Evolutionary conservation across 1,140 invertebrate species (phyloP).

Genomic region (Cardiocondyla obscurior): DNA sequence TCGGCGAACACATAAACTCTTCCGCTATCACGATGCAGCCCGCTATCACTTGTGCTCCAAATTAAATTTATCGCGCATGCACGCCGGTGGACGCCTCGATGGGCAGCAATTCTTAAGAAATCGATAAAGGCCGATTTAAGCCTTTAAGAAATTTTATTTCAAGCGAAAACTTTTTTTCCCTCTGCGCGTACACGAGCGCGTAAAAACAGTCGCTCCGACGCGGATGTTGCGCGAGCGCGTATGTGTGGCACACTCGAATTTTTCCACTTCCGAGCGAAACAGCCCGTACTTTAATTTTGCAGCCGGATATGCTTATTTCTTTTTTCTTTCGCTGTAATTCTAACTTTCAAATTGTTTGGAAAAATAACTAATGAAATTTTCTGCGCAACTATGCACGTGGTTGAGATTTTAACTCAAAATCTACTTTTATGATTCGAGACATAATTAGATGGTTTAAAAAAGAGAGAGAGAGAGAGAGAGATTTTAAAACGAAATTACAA

Average conservation of each 20-base stretch:
- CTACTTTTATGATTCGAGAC: not conserved
- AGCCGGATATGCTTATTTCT: not conserved
- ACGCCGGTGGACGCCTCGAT: constrained; percentile 25
- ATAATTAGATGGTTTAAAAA: not conserved
- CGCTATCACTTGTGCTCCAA: constrained; percentile 21
- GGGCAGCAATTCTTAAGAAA: not conserved
- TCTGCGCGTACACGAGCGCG: not conserved
- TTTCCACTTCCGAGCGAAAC: not conserved
- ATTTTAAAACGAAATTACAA: not conserved
- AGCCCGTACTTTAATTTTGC: constrained; percentile 9
- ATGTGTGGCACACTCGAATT: not conserved
- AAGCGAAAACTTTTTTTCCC: constrained; percentile 7
- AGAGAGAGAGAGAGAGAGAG: no score
- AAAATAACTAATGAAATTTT: constrained; percentile 37
- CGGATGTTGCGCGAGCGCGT: not conserved
- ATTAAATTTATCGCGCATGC: constrained; percentile 36
- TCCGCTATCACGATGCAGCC: constrained; percentile 15
- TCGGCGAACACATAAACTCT: constrained; percentile 54
- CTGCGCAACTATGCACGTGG: not conserved
- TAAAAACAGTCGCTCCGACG: no score
- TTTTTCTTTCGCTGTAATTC: not conserved
- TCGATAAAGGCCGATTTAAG: constrained; percentile 20
- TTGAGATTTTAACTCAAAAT: constrained; percentile 25
- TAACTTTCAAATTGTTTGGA: constrained; percentile 28
- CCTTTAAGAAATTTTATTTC: constrained; percentile 21